Base-by-base conservation (phyloP, 92 coral and sea anemone genomes). In the Heteractis magnifica region DNA sequence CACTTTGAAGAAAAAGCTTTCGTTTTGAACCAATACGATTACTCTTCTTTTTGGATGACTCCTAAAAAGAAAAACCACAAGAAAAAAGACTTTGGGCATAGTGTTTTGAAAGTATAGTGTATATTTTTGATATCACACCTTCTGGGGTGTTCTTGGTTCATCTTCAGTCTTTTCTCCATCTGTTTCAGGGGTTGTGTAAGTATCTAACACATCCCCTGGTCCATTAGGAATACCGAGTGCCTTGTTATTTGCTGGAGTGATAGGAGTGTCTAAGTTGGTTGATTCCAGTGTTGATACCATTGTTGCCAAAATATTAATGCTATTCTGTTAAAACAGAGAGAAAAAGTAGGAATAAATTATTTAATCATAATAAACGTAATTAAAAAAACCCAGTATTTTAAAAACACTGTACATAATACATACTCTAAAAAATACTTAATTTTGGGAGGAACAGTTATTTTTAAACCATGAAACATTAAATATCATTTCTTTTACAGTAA, bases 1-100 rank as follows among this genome's bases (percentile, higher is more conserved):
- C 93, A 65, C 87, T 52, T 68, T 91, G 95, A 56, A 86, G 86
- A 62, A 94, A 91, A 12, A 94, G 90, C 77, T 94, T 94, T 74
- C 98, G 84, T 62, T 94, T 94, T 44, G 98, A 94, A 41, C 88
- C 93, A 81, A 77, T 82, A 6, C 87, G 83, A 52, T 86, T 84
- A 19, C 87, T 52, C 70, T 88, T 91, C 72, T 88, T 91, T 70
- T 88, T 91, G 56, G 82, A n/a, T 41, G 76, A 21, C 75, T 76
- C 84, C 85, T 84, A 78, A 14, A 49, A 11, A 4, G 12, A 20
- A 18, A 82, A 79, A 60, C 23, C 16, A 77, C 6, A 51, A 18
- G 13, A 14, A 12, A 59, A 59, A 12, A 59, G 16, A 58, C 8
- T 58, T 12, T 12, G 4, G 19, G 64, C 64, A 2, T 12, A 64